phyloP scores from a whole-genome alignment of 2,888 invertebrate genomes.

The Melieria picta region DNA sequence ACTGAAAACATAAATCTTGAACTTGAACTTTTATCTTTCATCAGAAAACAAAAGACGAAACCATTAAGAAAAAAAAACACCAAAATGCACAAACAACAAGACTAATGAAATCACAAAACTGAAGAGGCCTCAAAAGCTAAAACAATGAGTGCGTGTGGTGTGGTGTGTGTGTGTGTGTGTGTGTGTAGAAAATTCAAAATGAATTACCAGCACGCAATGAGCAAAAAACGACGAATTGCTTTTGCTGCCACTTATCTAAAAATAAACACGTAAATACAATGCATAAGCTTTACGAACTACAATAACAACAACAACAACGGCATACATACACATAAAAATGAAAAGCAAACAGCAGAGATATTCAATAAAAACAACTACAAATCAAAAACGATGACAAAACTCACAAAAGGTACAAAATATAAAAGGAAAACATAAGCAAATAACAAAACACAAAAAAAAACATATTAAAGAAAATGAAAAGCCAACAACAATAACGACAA shows the following conservation, averaged over 20 bases:
- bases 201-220: not conserved
- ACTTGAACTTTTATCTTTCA: constrained; percentile 45
- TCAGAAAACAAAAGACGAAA: constrained; percentile 1
- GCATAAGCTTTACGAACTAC: too few species aligned
- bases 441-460: not conserved
- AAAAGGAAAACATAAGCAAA: not conserved
- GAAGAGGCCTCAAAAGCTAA: constrained; percentile 6
- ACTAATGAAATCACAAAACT: not conserved
- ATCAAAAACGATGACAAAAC: too few species aligned
- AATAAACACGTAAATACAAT: too few species aligned
- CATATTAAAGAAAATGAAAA: not conserved
- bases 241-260: too few species aligned
- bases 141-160: constrained; percentile 11
- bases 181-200: constrained; percentile 4
- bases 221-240: not conserved
- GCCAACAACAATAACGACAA: not conserved
- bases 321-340: too few species aligned
- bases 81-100: constrained; percentile 43
- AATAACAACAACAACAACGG: too few species aligned
- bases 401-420: not conserved
- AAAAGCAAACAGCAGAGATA: too few species aligned
- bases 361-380: too few species aligned
- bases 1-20: constrained; percentile 35
- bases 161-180: not conserved
- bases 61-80: constrained; percentile 28